Conservation (phyloP, 2,888 invertebrate genomes). For the Acrobasis suavella region DNA sequence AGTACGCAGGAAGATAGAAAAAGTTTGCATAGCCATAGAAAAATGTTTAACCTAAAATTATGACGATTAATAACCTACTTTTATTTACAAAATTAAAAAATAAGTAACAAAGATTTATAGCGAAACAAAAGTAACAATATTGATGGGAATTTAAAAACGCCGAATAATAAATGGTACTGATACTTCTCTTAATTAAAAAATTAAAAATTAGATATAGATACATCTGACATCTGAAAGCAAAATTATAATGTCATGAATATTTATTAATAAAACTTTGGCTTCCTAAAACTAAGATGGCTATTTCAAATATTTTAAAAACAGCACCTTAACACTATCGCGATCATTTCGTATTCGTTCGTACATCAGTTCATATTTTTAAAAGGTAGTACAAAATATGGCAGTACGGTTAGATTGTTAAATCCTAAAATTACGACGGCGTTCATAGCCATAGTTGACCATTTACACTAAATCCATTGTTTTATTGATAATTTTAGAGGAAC, state of each 20-base stretch:
- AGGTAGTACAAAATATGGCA: constrained; percentile 68
- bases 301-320: constrained; percentile 27
- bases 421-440: constrained; percentile 12
- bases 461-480: constrained; percentile 6
- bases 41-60: constrained; percentile 35
- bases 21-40: neutral
- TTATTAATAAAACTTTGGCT: constrained; percentile 41
- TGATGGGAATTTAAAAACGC: neutral
- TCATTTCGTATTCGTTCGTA: constrained; percentile 43
- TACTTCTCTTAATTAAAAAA: neutral
- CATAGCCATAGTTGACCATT: constrained; percentile 12
- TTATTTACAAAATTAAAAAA: constrained; percentile 58
- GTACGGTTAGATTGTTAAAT: constrained; percentile 34
- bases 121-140: neutral
- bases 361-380: constrained; percentile 53
- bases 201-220: neutral
- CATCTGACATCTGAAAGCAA: neutral
- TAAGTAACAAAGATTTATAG: constrained; percentile 46
- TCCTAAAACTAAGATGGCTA: constrained; percentile 30
- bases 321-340: constrained; percentile 30
- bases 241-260: neutral
- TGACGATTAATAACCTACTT: constrained; percentile 35
- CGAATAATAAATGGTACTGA: no score
- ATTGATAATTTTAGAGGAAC: constrained; percentile 1
- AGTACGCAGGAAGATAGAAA: neutral